Evolutionary conservation across 2,797 vertebrate genomes (phyloP), one percentile per base, ranked within the genome.

Genomic region (Nothura maculosa): DNA sequence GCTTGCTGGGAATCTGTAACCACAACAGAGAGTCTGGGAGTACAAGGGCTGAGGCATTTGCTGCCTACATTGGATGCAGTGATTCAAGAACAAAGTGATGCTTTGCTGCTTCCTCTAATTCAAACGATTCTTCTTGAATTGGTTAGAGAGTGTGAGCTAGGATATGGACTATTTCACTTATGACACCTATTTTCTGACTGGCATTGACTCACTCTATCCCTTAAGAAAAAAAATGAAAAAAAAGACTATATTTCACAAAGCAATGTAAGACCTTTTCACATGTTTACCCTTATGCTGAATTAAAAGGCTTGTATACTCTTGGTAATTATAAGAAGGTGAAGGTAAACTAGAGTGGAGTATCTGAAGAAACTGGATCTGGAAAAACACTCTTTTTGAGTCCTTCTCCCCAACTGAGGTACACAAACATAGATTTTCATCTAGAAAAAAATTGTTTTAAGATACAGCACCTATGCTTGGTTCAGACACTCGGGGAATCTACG

Each of bases 81-180:
- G 34, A 43, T 24, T 28, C 4, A 20, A 34, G 4, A 73, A 4
- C 8, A 76, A 86, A 61, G 6, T 47, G 14, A 52, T 32, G 12
- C 17, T 57, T 79, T 45, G 1, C 19, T 57, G 13, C n/a, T 60
- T 82, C 30, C 12, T 77, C 52, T 38, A 17, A 9, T 6, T 77
- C 45, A 54, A 58, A 62, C 75, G 80, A 78, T 50, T 62, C 34
- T 8, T 10, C 13, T 14, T 75, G 17, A 67, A 42, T 67, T 2
- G 0, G 0, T 0, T 66, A 32, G 4, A 79, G 52, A 1, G 1
- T 7, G 16, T 58, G 73, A 87, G 4, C 19, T 22, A 60, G 30
- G 67, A 10, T 30, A 57, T 34, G 7, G 6, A 2, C 79, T 17
- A 47, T 3, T 38, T n/a, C 17, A 11, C 10, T 68, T 62, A 79